These are phyloP conservation scores for Sebastes trivittatus DNA, from an alignment of 2,797 vertebrate genomes.

Conservation along the genomic window DNA sequence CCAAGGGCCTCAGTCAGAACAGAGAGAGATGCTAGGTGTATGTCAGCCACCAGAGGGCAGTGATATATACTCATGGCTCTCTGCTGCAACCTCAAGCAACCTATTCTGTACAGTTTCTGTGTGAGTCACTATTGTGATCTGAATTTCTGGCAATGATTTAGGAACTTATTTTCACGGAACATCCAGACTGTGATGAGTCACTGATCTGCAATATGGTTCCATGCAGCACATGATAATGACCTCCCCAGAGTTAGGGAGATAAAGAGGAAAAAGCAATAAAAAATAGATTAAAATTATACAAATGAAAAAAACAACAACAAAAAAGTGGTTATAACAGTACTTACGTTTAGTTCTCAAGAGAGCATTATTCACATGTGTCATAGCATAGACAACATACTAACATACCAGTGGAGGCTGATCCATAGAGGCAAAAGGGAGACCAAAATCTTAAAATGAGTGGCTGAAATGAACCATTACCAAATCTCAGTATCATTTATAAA, in stretches of 20 bases:
- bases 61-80: not conserved
- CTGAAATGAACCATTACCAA: too few relatives aligned
- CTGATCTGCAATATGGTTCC: not conserved
- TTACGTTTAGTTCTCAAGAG: not conserved
- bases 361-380: not conserved
- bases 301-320: too few relatives aligned
- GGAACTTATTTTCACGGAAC: not conserved
- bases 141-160: not conserved
- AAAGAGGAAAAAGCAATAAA: not conserved
- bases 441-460: too few relatives aligned
- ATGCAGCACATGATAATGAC: not conserved
- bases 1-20: slow-evolving; percentile 3
- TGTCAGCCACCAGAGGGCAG: slow-evolving; percentile 76
- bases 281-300: not conserved
- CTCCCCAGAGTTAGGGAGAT: not conserved
- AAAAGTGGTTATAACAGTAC: not conserved
- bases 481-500: too few relatives aligned
- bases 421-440: too few relatives aligned
- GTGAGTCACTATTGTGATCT: not conserved
- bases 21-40: slow-evolving; percentile 14
- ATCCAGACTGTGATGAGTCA: not conserved
- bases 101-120: not conserved
- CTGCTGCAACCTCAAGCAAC: not conserved
- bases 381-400: too few relatives aligned
- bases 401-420: too few relatives aligned